Base-by-base conservation (phyloP, 2,888 invertebrate genomes). In the Synergus itoensis region DNA sequence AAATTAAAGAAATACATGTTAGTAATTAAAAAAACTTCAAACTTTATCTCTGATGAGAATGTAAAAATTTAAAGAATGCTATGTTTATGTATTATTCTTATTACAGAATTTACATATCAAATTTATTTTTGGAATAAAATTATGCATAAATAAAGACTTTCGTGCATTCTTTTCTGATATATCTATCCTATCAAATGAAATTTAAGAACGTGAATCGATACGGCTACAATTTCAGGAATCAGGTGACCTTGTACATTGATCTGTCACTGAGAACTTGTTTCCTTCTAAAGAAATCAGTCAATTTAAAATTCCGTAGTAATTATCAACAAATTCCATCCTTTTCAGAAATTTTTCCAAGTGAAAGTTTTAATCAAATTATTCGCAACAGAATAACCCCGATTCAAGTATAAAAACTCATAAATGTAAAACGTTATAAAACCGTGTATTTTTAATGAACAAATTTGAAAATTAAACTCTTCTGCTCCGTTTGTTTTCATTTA, bases 141-240 rank as follows among this genome's bases (percentile, higher is more conserved):
- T 45, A 18, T 48, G 9, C 16, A n/a, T 11, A 8, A 28, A 16
- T 53, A 28, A 36, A n/a, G 16, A n/a, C 1, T 8, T 67, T 36
- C 8, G 11, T 5, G 36, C 4, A 73, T 28, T 53, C 48, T 53
- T 53, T 53, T 16, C n/a, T 7, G 16, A 73, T 11, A 53, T 73
- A 11, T 36, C 36, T 12, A n/a, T n/a, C 1, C n/a, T 73, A 53
- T 53, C n/a, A 11, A 53, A 53, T 36, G 53, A 73, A 53, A 73
- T 41, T 43, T 43, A 53, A 53, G 53, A 73, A 73, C 53, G 1
- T 21, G 48, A 73, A 73, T 73, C 36, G 73, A 73, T 73, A 73
- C 16, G 73, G 73, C n/a, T 73, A 11, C 4, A 73, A 73, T 73
- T 53, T 73, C 73, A 73, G 16, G 36, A 48, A 73, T 73, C 53